Percentiles rank a stretch among this genome's conserved stretches.
Conservation (phyloP, 2,797 vertebrate genomes). For the Poecilia velifera region DNA sequence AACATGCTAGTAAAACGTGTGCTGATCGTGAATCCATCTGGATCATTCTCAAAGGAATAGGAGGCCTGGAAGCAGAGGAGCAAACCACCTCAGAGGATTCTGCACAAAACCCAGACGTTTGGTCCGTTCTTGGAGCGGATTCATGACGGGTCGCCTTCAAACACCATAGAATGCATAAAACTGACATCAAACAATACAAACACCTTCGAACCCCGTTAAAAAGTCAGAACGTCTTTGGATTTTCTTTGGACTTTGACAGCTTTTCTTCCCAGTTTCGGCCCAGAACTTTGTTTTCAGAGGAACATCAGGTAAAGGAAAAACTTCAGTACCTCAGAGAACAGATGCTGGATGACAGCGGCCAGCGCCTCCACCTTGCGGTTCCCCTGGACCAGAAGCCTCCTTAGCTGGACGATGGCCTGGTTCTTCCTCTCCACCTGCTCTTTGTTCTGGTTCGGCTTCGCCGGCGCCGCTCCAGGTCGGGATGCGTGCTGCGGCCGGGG, state of each 20-base stretch:
- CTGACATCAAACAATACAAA: background rate
- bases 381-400: constrained; percentile 70
- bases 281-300: background rate
- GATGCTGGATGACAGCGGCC: constrained; percentile 79
- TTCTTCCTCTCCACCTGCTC: constrained; percentile 73
- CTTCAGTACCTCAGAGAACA: constrained; percentile 74
- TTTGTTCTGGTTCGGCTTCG: constrained; percentile 53
- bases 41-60: background rate
- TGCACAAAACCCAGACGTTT: background rate
- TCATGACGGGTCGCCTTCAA: background rate
- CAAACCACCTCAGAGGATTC: background rate
- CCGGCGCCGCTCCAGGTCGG: constrained; percentile 11
- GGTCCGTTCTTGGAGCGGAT: background rate
- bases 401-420: constrained; percentile 70
- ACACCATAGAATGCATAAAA: background rate
- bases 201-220: background rate
- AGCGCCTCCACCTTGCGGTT: constrained; percentile 78
- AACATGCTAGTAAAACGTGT: background rate
- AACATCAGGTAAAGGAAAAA: no score
- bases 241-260: background rate
- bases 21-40: background rate
- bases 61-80: background rate
- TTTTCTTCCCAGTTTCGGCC: background rate
- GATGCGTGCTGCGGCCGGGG: constrained; percentile 32
- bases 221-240: background rate